These are phyloP conservation scores for Neodontobutis hainanensis DNA, from an alignment of 2,113 vertebrate genomes.

Conservation along the genomic window DNA sequence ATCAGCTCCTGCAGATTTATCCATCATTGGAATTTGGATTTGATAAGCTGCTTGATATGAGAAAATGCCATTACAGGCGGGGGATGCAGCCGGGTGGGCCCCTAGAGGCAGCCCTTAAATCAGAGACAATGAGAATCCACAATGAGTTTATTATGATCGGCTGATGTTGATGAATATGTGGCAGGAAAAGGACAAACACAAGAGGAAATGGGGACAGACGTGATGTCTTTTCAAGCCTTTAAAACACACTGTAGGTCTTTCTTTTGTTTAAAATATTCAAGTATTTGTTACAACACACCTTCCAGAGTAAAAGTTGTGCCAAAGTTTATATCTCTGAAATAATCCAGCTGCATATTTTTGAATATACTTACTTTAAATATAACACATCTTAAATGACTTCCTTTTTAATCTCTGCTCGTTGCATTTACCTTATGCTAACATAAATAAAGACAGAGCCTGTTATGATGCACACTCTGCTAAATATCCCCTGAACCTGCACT, in stretches of 20 bases:
- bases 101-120: slow-evolving; percentile 36
- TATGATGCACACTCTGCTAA: too few relatives aligned
- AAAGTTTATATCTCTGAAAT: too few relatives aligned
- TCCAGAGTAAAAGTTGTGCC: too few relatives aligned
- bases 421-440: too few relatives aligned
- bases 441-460: too few relatives aligned
- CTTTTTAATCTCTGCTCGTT: too few relatives aligned
- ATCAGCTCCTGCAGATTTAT: slow-evolving; percentile 69
- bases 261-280: too few relatives aligned
- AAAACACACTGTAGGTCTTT: background rate
- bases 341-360: too few relatives aligned
- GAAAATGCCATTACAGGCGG: slow-evolving; percentile 62
- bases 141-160: slow-evolving; percentile 59
- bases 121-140: slow-evolving; percentile 58
- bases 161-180: slow-evolving; percentile 53
- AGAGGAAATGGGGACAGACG: slow-evolving; percentile 19
- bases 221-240: slow-evolving; percentile 18
- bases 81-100: slow-evolving; percentile 43
- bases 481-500: too few relatives aligned
- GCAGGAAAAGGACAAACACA: slow-evolving; percentile 33
- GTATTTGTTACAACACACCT: too few relatives aligned
- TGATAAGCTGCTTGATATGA: slow-evolving; percentile 66
- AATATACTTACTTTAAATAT: too few relatives aligned
- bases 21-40: slow-evolving; percentile 74
- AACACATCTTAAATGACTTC: too few relatives aligned